These are phyloP conservation scores for Lissonota sp. DNA, from an alignment of 2,888 invertebrate genomes.

Conservation along the genomic window DNA sequence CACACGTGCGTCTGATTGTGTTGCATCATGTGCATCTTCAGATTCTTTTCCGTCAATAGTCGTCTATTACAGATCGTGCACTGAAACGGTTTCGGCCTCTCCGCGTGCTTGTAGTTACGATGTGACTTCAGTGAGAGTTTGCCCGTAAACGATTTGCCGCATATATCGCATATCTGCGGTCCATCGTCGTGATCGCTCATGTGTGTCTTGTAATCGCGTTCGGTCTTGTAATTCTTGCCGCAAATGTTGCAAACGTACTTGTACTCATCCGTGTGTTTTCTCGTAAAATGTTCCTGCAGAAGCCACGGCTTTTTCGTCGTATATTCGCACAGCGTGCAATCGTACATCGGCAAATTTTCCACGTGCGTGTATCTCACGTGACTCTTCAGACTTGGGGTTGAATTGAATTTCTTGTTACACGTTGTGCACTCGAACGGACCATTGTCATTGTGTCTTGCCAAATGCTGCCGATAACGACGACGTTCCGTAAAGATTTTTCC, in stretches of 20 bases:
- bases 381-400: constrained; percentile 48
- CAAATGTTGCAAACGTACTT: constrained; percentile 79
- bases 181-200: constrained; percentile 67
- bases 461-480: no score
- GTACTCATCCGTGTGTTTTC: constrained; percentile 80
- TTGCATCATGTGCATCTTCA: constrained; percentile 80
- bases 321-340: constrained; percentile 81
- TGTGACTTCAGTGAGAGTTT: constrained; percentile 82
- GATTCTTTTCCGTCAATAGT: constrained; percentile 77
- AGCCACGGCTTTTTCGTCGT: constrained; percentile 77
- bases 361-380: constrained; percentile 60
- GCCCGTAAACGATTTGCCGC: constrained; percentile 80
- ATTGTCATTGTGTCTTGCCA: no score
- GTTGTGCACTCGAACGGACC: no score
- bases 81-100: constrained; percentile 78
- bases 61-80: constrained; percentile 80
- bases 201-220: constrained; percentile 70
- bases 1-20: constrained; percentile 81
- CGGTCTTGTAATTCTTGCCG: constrained; percentile 67
- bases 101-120: constrained; percentile 81
- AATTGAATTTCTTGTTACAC: constrained; percentile 60
- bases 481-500: no score
- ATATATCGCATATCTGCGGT: constrained; percentile 74
- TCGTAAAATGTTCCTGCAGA: constrained; percentile 78
- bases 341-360: constrained; percentile 70